Base-by-base conservation (phyloP, 2,797 vertebrate species). In the Ara ararauna region DNA sequence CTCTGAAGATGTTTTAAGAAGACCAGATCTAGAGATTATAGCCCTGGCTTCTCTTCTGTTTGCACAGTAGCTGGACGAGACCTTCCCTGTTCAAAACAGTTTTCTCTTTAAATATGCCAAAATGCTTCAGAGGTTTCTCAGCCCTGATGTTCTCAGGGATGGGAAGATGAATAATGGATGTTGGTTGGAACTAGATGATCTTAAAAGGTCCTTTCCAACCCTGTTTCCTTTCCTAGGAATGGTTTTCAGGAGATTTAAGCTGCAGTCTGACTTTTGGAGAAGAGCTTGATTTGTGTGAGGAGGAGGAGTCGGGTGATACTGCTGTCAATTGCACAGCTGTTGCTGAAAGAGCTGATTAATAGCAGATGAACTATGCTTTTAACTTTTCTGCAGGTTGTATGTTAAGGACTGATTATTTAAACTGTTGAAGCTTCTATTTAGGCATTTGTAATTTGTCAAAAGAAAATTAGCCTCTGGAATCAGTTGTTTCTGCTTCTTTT, bases 171-270 rank as follows among this genome's bases (percentile, higher is more conserved):
- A 44, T 81, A 58, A 68, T 18, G 23, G 58, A 60, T 36, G 23
- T 60, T 16, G n/a, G n/a, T 24, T 36, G 22, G 56, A 60, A 60
- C 56, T 60, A 11, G 23, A 60, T 26, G 10, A 60, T 36, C n/a
- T 36, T 17, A 12, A 44, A 24, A 34, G n/a, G n/a, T 58, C 56
- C 22, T 58, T 58, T 34, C 56, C n/a, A 58, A 58, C 14, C 22
- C 22, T 16, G 22, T 34, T 58, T 73, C n/a, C 23, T 89, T 96
- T 61, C 42, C 16, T 79, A 98, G 97, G 95, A 94, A 20, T 60
- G 53, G 3, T 89, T 98, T 96, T 85, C 96, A 75, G 97, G 97
- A 83, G 93, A 97, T 80, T 75, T 97, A 83, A 97, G 94, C 77
- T 95, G 86, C 32, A 81, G 96, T 68, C 34, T 98, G 85, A 97